Evolutionary conservation across 92 coral and sea anemone genomes (phyloP).

Genomic region (Scolanthus callimorphus): DNA sequence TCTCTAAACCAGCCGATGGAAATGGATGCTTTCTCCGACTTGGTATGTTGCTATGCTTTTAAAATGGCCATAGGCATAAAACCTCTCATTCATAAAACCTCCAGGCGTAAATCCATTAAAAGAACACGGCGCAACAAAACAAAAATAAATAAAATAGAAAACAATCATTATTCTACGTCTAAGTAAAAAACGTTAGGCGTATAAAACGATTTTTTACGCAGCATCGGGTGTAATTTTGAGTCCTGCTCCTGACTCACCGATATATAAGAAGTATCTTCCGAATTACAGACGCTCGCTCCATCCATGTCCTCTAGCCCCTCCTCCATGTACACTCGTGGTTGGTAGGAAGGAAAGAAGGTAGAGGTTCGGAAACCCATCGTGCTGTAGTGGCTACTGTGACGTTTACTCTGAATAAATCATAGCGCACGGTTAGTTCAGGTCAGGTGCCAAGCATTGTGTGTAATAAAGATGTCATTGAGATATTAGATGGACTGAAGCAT

Average conservation of each 20-base stretch:
- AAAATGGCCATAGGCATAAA: too few species aligned
- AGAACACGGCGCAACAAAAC: not conserved
- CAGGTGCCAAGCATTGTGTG: not conserved
- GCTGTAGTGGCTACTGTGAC: constrained; percentile 63
- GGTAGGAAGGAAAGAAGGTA: constrained; percentile 94
- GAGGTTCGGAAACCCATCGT: constrained; percentile 88
- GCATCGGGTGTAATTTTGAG: not conserved
- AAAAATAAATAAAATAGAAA: not conserved
- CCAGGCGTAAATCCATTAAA: too few species aligned
- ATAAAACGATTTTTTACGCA: not conserved
- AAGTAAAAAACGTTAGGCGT: too few species aligned
- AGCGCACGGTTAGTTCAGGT: not conserved
- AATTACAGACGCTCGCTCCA: constrained; percentile 58
- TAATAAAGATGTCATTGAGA: not conserved
- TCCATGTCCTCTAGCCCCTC: constrained; percentile 71
- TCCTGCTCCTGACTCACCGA: constrained; percentile 56
- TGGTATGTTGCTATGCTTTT: too few species aligned
- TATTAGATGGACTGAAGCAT: too few species aligned
- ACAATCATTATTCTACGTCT: not conserved
- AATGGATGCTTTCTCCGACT: too few species aligned
- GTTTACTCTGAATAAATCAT: constrained; percentile 36
- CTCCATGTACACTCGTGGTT: constrained; percentile 93
- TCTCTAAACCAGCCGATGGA: too few species aligned
- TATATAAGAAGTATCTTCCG: constrained; percentile 60
- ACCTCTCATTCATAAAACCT: too few species aligned